Evolutionary conservation across 2,888 invertebrate genomes (phyloP).

Genomic region (Hydraecia micacea): DNA sequence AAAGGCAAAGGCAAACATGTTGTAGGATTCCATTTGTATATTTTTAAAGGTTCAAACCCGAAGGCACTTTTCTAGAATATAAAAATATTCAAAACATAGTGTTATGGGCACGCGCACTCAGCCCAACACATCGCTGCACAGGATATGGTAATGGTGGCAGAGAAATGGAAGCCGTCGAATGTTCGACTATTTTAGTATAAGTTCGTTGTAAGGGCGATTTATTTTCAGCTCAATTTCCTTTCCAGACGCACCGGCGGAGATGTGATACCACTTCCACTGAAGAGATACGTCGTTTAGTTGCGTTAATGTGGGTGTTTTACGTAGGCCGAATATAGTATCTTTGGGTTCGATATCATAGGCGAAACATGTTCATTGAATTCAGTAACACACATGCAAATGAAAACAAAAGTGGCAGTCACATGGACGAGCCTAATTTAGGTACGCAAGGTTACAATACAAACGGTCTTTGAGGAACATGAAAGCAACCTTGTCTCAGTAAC

Average conservation of each 20-base stretch:
- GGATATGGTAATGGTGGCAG: constrained; percentile 88
- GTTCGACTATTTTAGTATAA: constrained; percentile 87
- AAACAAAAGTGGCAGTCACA: constrained; percentile 61
- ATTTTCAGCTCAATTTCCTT: constrained; percentile 89
- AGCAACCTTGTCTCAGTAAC: constrained; percentile 69
- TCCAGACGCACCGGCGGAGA: constrained; percentile 75
- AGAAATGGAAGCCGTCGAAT: constrained; percentile 85
- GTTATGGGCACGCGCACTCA: constrained; percentile 77
- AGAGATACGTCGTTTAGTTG: constrained; percentile 71
- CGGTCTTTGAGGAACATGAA: constrained; percentile 46
- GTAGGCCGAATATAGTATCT: constrained; percentile 64
- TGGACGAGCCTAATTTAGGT: constrained; percentile 40
- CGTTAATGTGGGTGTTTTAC: constrained; percentile 66
- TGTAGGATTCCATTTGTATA: constrained; percentile 2
- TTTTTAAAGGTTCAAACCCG: constrained; percentile 18
- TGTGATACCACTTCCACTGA: constrained; percentile 70
- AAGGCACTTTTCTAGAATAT: constrained; percentile 35
- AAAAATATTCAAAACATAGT: constrained; percentile 67
- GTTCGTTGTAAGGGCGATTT: constrained; percentile 87
- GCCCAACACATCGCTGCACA: constrained; percentile 81
- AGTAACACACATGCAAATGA: constrained; percentile 60
- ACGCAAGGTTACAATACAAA: constrained; percentile 46
- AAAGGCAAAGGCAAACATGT: not conserved
- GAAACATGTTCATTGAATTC: constrained; percentile 66
- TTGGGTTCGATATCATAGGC: constrained; percentile 46